Evolutionary conservation across 1,140 invertebrate genomes (phyloP), one percentile per base, ranked within the genome.

Genomic region (Diorhabda elongata): DNA sequence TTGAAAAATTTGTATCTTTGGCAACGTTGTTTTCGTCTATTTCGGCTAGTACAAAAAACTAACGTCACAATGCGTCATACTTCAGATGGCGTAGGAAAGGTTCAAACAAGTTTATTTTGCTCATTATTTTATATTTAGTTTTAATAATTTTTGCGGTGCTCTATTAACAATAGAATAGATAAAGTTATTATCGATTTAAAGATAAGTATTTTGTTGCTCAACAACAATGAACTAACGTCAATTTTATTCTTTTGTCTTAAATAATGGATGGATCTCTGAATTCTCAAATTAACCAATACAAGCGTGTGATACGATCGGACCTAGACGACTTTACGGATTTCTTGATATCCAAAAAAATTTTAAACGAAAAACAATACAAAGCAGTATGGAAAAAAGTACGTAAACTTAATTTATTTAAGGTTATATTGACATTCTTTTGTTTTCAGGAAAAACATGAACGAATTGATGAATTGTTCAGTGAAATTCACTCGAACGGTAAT

Each of bases 401-500:
- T 9, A 8, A 4, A 42, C 8, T 9, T 66, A 59, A 66, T 58
- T 64, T 43, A 52, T 64, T 26, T 47, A n/a, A 67, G 56, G 26
- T 44, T 58, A 61, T 52, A 9, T 41, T 61, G 47, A 60, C 4
- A 58, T 66, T 60, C 58, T 60, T 60, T 66, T 61, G 43, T 69
- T 69, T 69, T n/a, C 41, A 69, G 68, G 8, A 11, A 11, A 6
- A 42, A 66, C n/a, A 52, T 9, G 26, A 45, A 42, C 41, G 58
- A 66, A 42, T 69, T 42, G n/a, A 69, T 44, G 64, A 66, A 69
- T 9, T 69, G 4, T 69, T 66, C 52, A 58, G 11, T 41, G 47
- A 56, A 3, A 57, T 69, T 42, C 58, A 44, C n/a, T 45, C 47
- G n/a, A 69, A 69, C 3, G 58, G 8, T 45, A 56, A 60, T 66